A percentile compares a stretch with the other conserved stretches of the same genome.
These are phyloP conservation scores for Eudorcas thomsonii DNA, from an alignment of 2,113 vertebrate genomes.

Conservation along the genomic window DNA sequence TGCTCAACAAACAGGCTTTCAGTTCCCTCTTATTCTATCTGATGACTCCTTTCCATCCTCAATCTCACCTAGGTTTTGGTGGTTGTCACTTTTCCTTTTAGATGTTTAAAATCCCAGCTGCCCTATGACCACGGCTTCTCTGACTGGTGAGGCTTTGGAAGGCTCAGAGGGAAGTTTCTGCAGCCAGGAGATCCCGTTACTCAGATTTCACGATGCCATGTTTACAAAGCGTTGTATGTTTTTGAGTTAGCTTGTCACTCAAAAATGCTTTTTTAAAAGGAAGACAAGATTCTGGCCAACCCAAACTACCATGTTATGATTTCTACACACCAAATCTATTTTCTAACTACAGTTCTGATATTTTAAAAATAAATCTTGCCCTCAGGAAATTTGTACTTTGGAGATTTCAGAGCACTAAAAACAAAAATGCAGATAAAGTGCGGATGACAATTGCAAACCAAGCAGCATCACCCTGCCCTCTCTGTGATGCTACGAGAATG, in stretches of 20 bases:
- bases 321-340: background rate
- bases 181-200: background rate
- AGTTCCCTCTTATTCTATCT: background rate
- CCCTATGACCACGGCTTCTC: background rate
- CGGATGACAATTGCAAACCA: fast-evolving
- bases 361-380: constrained; percentile 37
- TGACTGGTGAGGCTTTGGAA: background rate
- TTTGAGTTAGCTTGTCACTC: constrained; percentile 3
- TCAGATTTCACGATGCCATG: background rate
- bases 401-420: background rate
- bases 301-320: background rate
- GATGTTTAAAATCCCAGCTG: background rate
- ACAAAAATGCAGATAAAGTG: background rate
- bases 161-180: background rate
- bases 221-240: background rate
- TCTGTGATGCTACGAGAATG: fast-evolving
- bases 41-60: background rate
- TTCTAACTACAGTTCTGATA: background rate
- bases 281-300: background rate
- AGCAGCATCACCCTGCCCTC: fast-evolving
- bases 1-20: background rate
- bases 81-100: background rate
- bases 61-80: background rate
- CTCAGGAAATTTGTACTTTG: background rate
- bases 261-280: background rate